Conservation (phyloP, 2,113 vertebrate species). For the Limnothrissa miodon region DNA sequence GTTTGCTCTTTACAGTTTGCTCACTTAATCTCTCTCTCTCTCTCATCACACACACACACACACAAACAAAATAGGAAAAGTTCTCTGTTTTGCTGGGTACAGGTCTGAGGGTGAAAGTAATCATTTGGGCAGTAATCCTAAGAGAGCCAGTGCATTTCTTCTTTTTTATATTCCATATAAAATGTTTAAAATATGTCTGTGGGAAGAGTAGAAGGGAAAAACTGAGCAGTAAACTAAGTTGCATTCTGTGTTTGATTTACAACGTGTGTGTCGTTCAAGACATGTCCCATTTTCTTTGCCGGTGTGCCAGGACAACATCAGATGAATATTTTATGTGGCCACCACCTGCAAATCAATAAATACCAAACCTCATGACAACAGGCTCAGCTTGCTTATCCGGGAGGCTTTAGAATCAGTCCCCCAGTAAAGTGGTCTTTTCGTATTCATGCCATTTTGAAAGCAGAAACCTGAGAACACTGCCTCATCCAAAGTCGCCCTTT, state of each 20-base stretch:
- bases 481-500: background rate
- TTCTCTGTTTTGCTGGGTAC: conserved; percentile 38
- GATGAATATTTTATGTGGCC: conserved; percentile 59
- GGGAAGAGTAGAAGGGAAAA: background rate
- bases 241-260: conserved; percentile 40
- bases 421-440: background rate
- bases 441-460: background rate
- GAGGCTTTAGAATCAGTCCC: background rate
- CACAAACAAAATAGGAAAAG: background rate
- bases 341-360: conserved; percentile 59
- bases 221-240: background rate
- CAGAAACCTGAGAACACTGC: background rate
- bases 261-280: conserved; percentile 32
- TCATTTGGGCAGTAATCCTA: background rate
- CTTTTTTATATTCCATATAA: background rate
- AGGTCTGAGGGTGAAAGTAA: background rate
- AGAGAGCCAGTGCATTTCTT: background rate
- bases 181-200: background rate
- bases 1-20: background rate
- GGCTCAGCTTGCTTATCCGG: conserved; percentile 28
- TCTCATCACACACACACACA: background rate
- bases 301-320: conserved; percentile 50
- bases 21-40: background rate
- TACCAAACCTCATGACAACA: conserved; percentile 40
- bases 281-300: conserved; percentile 21